Percentiles rank a stretch among this genome's conserved stretches.
phyloP scores from a whole-genome alignment of 1,140 invertebrate genomes.

The Parasteatoda tepidariorum region DNA sequence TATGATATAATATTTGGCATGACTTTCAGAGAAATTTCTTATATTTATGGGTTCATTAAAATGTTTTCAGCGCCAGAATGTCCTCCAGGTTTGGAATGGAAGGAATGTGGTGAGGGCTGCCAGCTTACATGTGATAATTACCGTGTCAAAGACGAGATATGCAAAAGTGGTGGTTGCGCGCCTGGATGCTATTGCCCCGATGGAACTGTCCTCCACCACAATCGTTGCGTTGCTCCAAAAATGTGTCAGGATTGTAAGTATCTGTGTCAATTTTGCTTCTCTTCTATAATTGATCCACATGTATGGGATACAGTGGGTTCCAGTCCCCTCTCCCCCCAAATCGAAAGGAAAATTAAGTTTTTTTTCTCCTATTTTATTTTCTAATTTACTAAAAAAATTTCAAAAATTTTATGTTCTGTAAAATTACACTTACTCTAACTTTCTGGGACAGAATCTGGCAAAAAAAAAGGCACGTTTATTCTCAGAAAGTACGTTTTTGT shows the following conservation, averaged over 20 bases:
- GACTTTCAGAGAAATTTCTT: neutral
- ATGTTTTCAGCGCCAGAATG: conserved; percentile 75
- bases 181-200: conserved; percentile 86
- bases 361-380: no score
- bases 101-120: conserved; percentile 82
- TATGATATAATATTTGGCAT: no score
- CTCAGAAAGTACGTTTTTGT: no score
- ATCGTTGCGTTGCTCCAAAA: conserved; percentile 77
- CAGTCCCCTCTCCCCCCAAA: no score
- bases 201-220: conserved; percentile 77
- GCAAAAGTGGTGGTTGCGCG: conserved; percentile 77
- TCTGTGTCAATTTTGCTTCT: neutral
- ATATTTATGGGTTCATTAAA: neutral
- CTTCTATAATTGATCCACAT: neutral
- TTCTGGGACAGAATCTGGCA: no score
- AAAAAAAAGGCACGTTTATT: no score
- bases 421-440: no score
- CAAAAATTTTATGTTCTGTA: no score
- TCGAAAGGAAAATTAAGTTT: no score
- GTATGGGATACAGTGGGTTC: no score
- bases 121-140: conserved; percentile 79
- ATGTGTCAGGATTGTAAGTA: conserved; percentile 81
- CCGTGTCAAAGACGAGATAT: conserved; percentile 71
- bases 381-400: no score
- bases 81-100: conserved; percentile 78